Evolutionary conservation across 2,797 vertebrate genomes (phyloP).

Genomic region (Lutjanus argentimaculatus): DNA sequence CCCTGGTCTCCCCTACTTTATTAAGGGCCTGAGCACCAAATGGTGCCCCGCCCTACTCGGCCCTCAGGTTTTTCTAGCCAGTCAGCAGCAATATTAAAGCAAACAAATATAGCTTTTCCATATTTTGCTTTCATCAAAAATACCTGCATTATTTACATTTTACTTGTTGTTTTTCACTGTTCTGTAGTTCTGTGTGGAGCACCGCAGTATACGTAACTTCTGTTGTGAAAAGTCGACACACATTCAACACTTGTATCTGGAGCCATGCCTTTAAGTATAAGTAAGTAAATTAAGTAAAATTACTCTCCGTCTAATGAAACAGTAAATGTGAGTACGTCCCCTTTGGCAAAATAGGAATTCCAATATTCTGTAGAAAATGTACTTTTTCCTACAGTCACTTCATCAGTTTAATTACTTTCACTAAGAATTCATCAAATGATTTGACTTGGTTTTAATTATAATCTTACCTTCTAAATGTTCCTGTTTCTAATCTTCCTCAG

Average conservation of each 20-base stretch:
- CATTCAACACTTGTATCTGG: background rate
- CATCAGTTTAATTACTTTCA: slow-evolving; percentile 71
- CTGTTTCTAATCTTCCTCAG: slow-evolving; percentile 31
- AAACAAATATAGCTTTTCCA: no score
- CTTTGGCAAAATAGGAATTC: slow-evolving; percentile 40
- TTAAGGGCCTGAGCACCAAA: no score
- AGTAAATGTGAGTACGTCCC: slow-evolving; percentile 22
- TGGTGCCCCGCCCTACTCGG: no score
- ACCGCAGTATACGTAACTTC: no score
- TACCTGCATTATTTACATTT: no score
- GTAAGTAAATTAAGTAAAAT: background rate
- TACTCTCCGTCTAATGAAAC: slow-evolving; percentile 34
- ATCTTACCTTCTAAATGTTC: slow-evolving; percentile 53
- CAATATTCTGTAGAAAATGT: slow-evolving; percentile 21
- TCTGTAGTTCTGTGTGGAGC: background rate
- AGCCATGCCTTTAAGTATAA: background rate
- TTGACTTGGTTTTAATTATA: slow-evolving; percentile 74
- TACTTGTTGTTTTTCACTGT: background rate
- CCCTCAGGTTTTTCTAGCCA: no score
- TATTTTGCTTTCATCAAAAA: no score
- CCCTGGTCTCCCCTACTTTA: no score
- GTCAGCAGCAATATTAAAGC: no score
- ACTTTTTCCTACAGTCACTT: slow-evolving; percentile 56
- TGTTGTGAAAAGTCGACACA: background rate
- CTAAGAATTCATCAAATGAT: slow-evolving; percentile 66